phyloP scores from a whole-genome alignment of 2,888 invertebrate genomes.

The Globia sparganii region DNA sequence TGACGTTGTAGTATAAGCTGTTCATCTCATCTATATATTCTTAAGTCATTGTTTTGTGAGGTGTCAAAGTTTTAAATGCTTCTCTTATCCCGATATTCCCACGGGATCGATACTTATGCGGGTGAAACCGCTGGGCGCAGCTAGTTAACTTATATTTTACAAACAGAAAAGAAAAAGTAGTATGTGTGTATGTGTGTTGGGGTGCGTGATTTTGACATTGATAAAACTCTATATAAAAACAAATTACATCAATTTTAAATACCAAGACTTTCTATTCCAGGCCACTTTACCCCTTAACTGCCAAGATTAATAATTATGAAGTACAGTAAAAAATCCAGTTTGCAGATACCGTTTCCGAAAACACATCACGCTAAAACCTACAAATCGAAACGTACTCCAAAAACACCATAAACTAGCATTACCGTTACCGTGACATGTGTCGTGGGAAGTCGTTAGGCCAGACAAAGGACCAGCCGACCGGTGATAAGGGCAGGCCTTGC shows the following conservation, averaged over 20 bases:
- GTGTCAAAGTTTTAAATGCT: too few species aligned
- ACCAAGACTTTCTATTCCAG: too few species aligned
- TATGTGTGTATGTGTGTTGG: too few species aligned
- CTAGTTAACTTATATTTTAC: too few species aligned
- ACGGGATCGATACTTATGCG: too few species aligned
- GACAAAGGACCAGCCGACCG: slow-evolving; percentile 26
- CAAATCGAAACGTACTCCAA: slow-evolving; percentile 32
- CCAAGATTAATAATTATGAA: not conserved
- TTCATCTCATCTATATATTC: too few species aligned
- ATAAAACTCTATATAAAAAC: not conserved
- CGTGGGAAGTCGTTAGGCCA: slow-evolving; percentile 51
- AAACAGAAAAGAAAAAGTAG: too few species aligned
- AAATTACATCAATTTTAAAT: not conserved
- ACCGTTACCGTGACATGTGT: slow-evolving; percentile 54
- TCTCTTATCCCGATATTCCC: too few species aligned
- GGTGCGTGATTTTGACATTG: too few species aligned
- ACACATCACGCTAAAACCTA: not conserved
- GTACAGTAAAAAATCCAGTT: not conserved
- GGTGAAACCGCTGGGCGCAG: too few species aligned
- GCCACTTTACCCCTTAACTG: not conserved
- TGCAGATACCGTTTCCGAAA: not conserved
- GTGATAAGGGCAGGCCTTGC: slow-evolving; percentile 43
- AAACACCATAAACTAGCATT: slow-evolving; percentile 48
- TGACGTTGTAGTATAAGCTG: too few species aligned
- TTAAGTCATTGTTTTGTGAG: too few species aligned